Base-by-base conservation (phyloP, 2,888 invertebrate species). In the Ceraclea dissimilis region DNA sequence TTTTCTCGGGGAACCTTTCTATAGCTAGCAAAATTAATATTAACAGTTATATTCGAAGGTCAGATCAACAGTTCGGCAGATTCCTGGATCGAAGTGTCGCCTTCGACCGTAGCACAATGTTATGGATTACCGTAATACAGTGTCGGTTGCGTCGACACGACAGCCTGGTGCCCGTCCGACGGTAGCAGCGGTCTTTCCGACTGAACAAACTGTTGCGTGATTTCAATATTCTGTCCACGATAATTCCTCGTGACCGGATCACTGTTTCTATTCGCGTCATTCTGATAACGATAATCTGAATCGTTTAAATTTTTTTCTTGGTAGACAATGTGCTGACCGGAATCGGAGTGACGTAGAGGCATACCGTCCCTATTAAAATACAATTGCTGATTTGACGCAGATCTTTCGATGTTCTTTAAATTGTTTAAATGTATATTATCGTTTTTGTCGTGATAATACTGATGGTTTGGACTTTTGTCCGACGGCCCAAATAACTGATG, bases 61-160 rank as follows among this genome's bases (percentile, higher is more conserved):
- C 53, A 61, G 47, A 61, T 61, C 44, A 61, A 43, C 18, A 61
- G 44, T 46, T 61, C 61, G 16, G 49, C 43, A 31, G 51, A 49
- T n/a, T 59, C 59, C 18, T 21, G 39, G 55, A 56, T 52, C 56
- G 59, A 58, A 53, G 51, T 51, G 4, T 58, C 48, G 16, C 39
- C 43, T 50, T 52, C 58, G 54, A 51, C 56, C 52, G 49, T 26
- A 13, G 17, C 52, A 49, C 51, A 57, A 46, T 60, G 61, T 57
- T 61, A 61, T 52, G 61, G 56, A 51, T 59, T 57, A 2, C 56
- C 54, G 44, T 61, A 61, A 47, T 58, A 61, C 11, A 61, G 31
- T 13, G 59, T 48, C 26, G 59, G 58, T 48, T 61, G 61, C 2
- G 61, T 61, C 1, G 61, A 49, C n/a, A 61, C 56, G 2, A 61